phyloP scores from a whole-genome alignment of 2,888 invertebrate genomes.

The Drosophila kambysellisi region DNA sequence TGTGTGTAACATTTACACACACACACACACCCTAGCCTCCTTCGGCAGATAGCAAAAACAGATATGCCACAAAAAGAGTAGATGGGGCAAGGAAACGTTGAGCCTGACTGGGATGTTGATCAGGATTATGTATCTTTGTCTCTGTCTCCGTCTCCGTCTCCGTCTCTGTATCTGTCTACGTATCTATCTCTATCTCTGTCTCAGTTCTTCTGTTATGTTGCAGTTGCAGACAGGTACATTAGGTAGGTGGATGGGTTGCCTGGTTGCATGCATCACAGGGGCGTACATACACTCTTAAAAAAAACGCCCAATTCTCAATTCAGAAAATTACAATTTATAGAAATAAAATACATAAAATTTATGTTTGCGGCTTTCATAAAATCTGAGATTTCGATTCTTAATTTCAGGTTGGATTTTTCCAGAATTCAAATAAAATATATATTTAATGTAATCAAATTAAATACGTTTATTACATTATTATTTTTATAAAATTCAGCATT shows the following conservation, averaged over 20 bases:
- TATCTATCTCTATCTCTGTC: not conserved
- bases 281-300: not conserved
- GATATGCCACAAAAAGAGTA: not conserved
- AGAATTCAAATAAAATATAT: not conserved
- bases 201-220: not conserved
- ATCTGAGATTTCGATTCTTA: not conserved
- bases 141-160: not conserved
- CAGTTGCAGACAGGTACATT: conserved; percentile 6
- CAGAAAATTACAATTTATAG: too few relatives aligned
- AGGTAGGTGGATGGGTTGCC: not conserved
- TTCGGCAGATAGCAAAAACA: not conserved
- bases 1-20: not conserved
- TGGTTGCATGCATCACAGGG: not conserved
- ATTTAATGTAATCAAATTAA: not conserved
- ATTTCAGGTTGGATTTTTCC: not conserved
- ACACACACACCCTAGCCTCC: not conserved
- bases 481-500: too few relatives aligned
- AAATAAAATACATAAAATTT: not conserved
- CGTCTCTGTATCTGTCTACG: not conserved
- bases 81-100: not conserved
- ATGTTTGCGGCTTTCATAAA: not conserved
- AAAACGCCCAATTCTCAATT: too few relatives aligned
- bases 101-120: not conserved
- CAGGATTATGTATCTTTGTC: not conserved
- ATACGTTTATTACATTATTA: too few relatives aligned